Percentiles rank a stretch among this genome's conserved stretches.
Evolutionary conservation across 2,797 vertebrate species (phyloP).

Genomic region (Enteromius viviparus): DNA sequence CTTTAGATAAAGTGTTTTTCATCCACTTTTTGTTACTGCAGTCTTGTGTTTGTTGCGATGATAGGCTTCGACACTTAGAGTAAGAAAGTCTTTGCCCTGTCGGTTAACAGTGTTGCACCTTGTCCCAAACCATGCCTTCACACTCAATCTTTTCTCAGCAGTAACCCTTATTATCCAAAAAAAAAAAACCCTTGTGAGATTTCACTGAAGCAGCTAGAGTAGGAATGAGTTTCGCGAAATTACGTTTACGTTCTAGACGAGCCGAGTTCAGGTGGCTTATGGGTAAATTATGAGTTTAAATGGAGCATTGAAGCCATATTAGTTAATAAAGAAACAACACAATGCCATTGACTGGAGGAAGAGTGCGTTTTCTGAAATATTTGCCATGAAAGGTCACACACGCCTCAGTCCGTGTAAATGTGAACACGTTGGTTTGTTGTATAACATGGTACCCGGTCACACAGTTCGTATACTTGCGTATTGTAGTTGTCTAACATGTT

Average conservation of each 20-base stretch:
- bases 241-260: background rate
- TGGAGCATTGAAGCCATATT: background rate
- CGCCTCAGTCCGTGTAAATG: background rate
- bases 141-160: no score
- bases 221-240: background rate
- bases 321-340: slow-evolving; percentile 16
- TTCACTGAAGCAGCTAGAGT: background rate
- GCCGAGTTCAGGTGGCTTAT: background rate
- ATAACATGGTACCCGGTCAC: background rate
- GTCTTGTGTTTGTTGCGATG: background rate
- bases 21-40: background rate
- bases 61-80: no score
- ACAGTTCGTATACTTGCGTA: background rate
- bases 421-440: background rate
- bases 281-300: no score
- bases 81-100: no score
- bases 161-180: no score
- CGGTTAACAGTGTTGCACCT: no score
- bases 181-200: background rate
- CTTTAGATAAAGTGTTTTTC: background rate
- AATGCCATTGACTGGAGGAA: background rate
- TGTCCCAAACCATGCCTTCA: no score
- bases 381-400: background rate
- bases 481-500: background rate
- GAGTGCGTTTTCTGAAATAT: background rate